These are phyloP conservation scores for Falco novaeseelandiae DNA, from an alignment of 2,797 vertebrate species.

Conservation along the genomic window DNA sequence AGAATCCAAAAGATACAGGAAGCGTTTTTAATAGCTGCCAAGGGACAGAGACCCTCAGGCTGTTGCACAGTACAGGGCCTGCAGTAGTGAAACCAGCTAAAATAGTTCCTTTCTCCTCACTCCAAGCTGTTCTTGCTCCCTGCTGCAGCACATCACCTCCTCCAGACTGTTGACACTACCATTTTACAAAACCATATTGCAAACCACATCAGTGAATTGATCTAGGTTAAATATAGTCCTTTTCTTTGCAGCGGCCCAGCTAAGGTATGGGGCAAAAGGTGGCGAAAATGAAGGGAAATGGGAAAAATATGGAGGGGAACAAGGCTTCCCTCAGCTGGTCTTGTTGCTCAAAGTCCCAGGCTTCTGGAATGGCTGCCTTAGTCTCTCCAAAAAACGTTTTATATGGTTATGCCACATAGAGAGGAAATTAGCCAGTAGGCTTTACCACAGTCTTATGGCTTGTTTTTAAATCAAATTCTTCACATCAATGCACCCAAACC, in stretches of 20 bases:
- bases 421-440: neutral
- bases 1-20: neutral
- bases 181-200: neutral
- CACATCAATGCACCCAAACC: neutral
- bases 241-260: neutral
- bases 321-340: neutral
- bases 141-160: neutral
- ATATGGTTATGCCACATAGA: neutral
- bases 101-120: neutral
- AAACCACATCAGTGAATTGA: neutral
- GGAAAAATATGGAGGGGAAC: neutral
- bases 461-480: neutral
- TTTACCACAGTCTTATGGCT: neutral
- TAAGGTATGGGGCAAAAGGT: neutral
- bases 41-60: neutral
- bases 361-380: neutral
- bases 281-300: neutral
- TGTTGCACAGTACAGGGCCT: neutral
- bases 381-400: neutral
- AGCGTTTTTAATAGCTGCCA: neutral
- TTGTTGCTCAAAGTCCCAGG: neutral
- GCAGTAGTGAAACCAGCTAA: neutral
- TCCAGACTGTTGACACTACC: neutral
- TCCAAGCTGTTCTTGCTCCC: neutral
- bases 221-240: neutral